Percentiles rank a stretch among this genome's conserved stretches.
Conservation (phyloP, 2,888 invertebrate species). For the Andrena hattorfiana region DNA sequence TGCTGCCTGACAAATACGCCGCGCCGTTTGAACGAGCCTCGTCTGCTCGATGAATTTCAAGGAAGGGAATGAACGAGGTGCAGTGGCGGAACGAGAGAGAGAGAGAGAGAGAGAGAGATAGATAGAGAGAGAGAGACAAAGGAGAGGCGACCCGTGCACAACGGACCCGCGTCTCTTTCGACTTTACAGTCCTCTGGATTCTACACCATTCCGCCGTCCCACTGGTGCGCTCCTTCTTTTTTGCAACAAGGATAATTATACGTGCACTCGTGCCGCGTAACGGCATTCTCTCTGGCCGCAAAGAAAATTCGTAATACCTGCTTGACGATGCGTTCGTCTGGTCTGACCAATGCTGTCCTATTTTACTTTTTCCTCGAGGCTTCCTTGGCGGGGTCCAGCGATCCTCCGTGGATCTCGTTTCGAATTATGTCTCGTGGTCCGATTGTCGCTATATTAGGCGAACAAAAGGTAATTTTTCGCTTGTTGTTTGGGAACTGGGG, state of each 20-base stretch:
- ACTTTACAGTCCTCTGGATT: constrained; percentile 3
- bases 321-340: background rate
- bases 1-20: constrained; percentile 38
- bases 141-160: constrained; percentile 8
- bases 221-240: constrained; percentile 16
- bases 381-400: background rate
- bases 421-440: background rate
- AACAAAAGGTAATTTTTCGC: background rate
- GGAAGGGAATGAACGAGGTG: constrained; percentile 5
- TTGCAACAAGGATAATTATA: background rate
- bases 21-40: constrained; percentile 16
- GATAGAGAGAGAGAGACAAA: constrained; percentile 8
- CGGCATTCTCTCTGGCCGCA: background rate
- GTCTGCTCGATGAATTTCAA: constrained; percentile 24
- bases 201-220: constrained; percentile 6
- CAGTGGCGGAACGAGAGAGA: constrained; percentile 1
- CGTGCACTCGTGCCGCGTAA: background rate
- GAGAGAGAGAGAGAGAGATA: constrained; percentile 1
- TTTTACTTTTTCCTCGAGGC: constrained; percentile 16
- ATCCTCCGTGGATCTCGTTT: background rate
- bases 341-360: constrained; percentile 21
- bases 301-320: constrained; percentile 50
- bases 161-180: constrained; percentile 30
- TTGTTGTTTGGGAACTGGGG: background rate
- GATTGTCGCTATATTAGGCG: background rate